These are phyloP conservation scores for Dasypus novemcinctus DNA, from an alignment of 2,113 vertebrate genomes.

Conservation along the genomic window DNA sequence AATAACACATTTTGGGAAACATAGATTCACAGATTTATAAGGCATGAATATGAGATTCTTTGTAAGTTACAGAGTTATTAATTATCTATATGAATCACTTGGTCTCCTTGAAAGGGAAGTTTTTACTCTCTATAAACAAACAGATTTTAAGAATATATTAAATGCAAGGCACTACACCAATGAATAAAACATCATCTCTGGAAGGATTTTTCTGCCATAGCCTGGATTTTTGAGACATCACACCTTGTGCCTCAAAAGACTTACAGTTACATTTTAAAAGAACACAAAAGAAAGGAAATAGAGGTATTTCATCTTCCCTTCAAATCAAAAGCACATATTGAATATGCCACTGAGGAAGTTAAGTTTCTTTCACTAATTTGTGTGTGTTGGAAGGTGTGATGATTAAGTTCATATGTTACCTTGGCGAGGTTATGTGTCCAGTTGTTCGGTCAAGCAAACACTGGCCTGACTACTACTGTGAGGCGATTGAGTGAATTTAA, in stretches of 20 bases:
- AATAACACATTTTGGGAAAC: neutral
- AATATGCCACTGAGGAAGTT: slow-evolving; percentile 8
- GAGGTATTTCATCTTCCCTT: neutral
- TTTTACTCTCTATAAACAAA: slow-evolving; percentile 54
- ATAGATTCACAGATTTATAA: neutral
- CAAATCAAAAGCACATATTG: neutral
- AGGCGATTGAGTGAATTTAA: no score
- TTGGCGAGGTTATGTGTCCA: no score
- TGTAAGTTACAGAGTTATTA: neutral
- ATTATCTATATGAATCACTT: neutral
- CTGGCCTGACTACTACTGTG: no score
- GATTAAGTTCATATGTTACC: no score
- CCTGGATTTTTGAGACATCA: slow-evolving; percentile 41
- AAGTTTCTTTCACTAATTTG: neutral
- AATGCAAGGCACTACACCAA: neutral
- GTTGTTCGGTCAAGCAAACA: no score
- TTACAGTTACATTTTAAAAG: slow-evolving; percentile 7
- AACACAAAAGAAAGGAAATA: slow-evolving; percentile 1
- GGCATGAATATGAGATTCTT: neutral
- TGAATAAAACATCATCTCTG: slow-evolving; percentile 52
- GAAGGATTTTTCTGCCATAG: neutral
- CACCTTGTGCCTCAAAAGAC: neutral
- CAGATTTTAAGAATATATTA: slow-evolving; percentile 2
- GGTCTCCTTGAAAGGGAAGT: neutral
- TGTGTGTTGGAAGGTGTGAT: neutral